These are phyloP conservation scores for Megalops cyprinoides DNA, from an alignment of 2,797 vertebrate genomes.

Conservation along the genomic window DNA sequence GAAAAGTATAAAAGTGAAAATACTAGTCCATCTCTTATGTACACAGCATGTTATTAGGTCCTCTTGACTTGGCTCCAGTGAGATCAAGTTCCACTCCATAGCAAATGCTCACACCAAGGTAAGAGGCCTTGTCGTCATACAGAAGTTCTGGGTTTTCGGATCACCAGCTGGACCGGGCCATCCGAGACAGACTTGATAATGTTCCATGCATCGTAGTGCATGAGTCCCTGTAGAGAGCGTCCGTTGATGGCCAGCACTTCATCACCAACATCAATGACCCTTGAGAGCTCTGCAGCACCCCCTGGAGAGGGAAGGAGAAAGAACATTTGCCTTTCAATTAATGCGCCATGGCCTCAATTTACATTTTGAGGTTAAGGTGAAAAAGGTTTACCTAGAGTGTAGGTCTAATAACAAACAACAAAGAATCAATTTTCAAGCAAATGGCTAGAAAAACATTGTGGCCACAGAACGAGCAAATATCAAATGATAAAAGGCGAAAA, in stretches of 20 bases:
- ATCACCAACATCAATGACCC: slow-evolving; percentile 84
- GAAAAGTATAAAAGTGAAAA: slow-evolving; percentile 28
- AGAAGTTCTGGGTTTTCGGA: slow-evolving; percentile 79
- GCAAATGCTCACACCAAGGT: background rate
- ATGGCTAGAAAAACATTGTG: no score
- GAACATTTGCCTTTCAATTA: background rate
- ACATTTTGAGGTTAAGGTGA: no score
- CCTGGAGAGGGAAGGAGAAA: slow-evolving; percentile 65
- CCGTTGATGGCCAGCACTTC: slow-evolving; percentile 89
- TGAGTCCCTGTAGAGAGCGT: slow-evolving; percentile 82
- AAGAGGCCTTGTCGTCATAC: slow-evolving; percentile 57
- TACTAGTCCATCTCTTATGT: slow-evolving; percentile 5
- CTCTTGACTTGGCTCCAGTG: slow-evolving; percentile 7
- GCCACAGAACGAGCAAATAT: no score
- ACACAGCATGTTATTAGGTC: slow-evolving; percentile 14
- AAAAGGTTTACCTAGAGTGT: background rate
- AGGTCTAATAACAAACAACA: no score
- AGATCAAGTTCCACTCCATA: background rate
- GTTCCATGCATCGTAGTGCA: slow-evolving; percentile 93
- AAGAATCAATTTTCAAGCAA: no score
- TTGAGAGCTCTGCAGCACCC: slow-evolving; percentile 85
- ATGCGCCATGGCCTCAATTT: background rate
- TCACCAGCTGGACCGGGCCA: slow-evolving; percentile 83
- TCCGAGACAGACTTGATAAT: slow-evolving; percentile 85
- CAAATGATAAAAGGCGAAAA: background rate